These are phyloP conservation scores for Pagrus major DNA, from an alignment of 2,113 vertebrate species.

Conservation along the genomic window DNA sequence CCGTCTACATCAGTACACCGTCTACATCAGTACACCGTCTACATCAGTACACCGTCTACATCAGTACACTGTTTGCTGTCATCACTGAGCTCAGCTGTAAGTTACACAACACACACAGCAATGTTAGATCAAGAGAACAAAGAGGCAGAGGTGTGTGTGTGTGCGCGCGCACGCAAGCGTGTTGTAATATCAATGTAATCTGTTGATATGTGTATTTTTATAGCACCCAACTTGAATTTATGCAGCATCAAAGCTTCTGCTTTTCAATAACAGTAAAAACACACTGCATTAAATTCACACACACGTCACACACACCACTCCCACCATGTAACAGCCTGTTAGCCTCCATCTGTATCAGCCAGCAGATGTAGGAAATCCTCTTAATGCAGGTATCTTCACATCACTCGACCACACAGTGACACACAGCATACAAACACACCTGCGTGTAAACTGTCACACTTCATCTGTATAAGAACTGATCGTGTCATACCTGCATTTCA, in stretches of 20 bases:
- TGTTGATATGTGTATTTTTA: too few relatives aligned
- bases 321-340: background rate
- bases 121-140: background rate
- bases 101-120: background rate
- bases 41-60: too few relatives aligned
- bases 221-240: too few relatives aligned
- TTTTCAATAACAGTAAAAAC: too few relatives aligned
- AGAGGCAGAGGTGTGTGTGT: too few relatives aligned
- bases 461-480: background rate
- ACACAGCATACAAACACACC: background rate
- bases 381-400: background rate
- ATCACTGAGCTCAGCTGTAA: background rate
- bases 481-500: slow-evolving; percentile 23
- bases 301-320: background rate
- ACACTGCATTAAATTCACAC: too few relatives aligned
- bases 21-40: too few relatives aligned
- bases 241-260: too few relatives aligned
- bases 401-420: background rate
- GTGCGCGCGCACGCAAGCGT: background rate
- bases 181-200: too few relatives aligned
- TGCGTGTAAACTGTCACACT: background rate
- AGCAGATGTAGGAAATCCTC: background rate
- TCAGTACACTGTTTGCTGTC: background rate
- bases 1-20: too few relatives aligned
- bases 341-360: background rate